Conservation (phyloP, 2,113 vertebrate species). For the Erythrocercus mccallii region DNA sequence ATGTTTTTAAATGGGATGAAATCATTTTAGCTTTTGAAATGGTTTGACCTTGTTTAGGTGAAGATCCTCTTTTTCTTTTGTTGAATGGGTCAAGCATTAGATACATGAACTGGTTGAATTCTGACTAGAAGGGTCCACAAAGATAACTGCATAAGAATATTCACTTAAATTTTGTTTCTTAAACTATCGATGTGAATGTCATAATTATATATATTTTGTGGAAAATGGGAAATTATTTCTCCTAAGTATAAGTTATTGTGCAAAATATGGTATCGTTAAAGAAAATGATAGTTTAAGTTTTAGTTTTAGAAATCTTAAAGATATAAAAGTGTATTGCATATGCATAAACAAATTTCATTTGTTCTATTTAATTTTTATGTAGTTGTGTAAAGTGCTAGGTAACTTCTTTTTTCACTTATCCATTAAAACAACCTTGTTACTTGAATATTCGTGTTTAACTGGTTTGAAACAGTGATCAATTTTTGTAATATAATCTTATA, state of each 20-base stretch:
- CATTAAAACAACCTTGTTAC: constrained; percentile 75
- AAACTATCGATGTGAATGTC: constrained; percentile 82
- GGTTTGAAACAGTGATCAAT: constrained; percentile 60
- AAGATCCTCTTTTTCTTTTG: constrained; percentile 26
- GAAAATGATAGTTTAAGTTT: constrained; percentile 77
- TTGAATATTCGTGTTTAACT: constrained; percentile 77
- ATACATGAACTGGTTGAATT: constrained; percentile 53
- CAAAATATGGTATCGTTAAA: constrained; percentile 75
- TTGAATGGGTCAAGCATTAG: constrained; percentile 59
- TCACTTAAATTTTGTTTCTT: constrained; percentile 75
- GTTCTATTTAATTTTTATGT: constrained; percentile 82
- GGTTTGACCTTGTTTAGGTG: constrained; percentile 57
- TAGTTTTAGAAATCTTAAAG: constrained; percentile 79
- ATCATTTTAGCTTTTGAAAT: constrained; percentile 60
- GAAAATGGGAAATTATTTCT: constrained; percentile 74
- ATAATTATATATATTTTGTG: constrained; percentile 83
- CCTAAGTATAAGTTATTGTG: constrained; percentile 84
- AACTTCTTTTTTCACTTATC: constrained; percentile 54
- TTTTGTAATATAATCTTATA: constrained; percentile 48
- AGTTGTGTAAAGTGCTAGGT: constrained; percentile 74
- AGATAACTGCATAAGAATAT: constrained; percentile 60
- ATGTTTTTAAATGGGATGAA: constrained; percentile 54
- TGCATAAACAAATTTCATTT: constrained; percentile 75
- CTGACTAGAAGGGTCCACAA: constrained; percentile 64
- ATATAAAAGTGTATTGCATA: constrained; percentile 77